Evolutionary conservation across 2,113 vertebrate genomes (phyloP).

Genomic region (Thalassarche chlororhynchos): DNA sequence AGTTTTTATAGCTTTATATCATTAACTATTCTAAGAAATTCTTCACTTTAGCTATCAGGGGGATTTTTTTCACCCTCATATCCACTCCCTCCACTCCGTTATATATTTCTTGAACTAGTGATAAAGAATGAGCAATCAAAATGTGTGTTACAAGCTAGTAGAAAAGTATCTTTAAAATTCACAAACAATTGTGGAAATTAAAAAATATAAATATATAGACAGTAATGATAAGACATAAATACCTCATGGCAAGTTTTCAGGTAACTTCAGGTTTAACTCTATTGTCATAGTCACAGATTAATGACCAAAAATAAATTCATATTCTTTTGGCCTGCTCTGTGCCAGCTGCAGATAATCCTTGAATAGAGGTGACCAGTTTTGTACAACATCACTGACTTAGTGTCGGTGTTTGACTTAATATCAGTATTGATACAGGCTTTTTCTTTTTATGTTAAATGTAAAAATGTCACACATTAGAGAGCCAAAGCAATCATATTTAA

Average conservation of each 20-base stretch:
- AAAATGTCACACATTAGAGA: not conserved
- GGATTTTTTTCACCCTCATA: not conserved
- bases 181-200: not conserved
- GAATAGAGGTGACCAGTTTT: not conserved
- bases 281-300: not conserved
- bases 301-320: not conserved
- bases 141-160: not conserved
- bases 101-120: not conserved
- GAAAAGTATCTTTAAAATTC: not conserved
- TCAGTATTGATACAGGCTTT: not conserved
- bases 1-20: not conserved
- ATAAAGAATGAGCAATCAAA: not conserved
- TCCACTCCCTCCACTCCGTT: not conserved
- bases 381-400: not conserved
- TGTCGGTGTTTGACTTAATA: not conserved
- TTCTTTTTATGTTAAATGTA: not conserved
- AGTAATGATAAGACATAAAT: not conserved
- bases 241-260: not conserved
- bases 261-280: not conserved
- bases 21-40: not conserved
- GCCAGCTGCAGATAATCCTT: not conserved
- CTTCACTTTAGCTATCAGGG: not conserved
- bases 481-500: not conserved
- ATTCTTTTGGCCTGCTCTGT: not conserved
- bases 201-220: not conserved